Percentiles rank a stretch among this genome's conserved stretches.
These are phyloP conservation scores for Passer domesticus DNA, from an alignment of 2,113 vertebrate genomes.

Conservation along the genomic window DNA sequence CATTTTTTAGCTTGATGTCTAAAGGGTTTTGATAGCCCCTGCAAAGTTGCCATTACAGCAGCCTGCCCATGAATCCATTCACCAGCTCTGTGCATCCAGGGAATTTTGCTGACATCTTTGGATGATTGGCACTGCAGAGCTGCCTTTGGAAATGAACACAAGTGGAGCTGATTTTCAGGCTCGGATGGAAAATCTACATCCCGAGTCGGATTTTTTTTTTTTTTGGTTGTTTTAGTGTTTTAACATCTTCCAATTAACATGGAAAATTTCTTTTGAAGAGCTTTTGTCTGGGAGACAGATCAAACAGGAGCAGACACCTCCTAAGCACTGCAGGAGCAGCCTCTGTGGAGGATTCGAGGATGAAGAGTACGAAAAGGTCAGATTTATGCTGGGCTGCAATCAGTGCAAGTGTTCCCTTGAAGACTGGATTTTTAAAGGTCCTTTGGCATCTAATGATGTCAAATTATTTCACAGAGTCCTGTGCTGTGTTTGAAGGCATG, in stretches of 20 bases:
- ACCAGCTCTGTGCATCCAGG: background rate
- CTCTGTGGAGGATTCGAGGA: background rate
- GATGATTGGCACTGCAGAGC: slow-evolving; percentile 24
- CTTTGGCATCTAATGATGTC: background rate
- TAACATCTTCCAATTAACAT: background rate
- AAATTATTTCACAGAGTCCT: background rate
- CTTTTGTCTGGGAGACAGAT: background rate
- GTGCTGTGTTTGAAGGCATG: background rate
- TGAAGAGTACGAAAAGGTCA: slow-evolving; percentile 23
- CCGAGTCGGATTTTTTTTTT: background rate
- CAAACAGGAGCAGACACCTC: background rate
- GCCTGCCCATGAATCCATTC: slow-evolving; percentile 29
- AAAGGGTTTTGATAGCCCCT: background rate
- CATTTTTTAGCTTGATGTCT: background rate
- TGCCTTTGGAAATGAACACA: background rate
- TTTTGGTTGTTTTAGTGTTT: background rate
- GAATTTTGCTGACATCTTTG: slow-evolving; percentile 13
- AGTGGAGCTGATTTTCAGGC: slow-evolving; percentile 1
- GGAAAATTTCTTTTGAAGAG: background rate
- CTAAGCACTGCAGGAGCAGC: background rate
- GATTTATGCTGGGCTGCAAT: background rate
- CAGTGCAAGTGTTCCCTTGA: background rate
- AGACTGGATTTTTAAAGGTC: slow-evolving; percentile 5
- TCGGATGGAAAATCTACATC: background rate
- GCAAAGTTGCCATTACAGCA: background rate